Evolutionary conservation across 2,888 invertebrate species (phyloP), one percentile per base, ranked within the genome.

Genomic region (Polyploca ridens): DNA sequence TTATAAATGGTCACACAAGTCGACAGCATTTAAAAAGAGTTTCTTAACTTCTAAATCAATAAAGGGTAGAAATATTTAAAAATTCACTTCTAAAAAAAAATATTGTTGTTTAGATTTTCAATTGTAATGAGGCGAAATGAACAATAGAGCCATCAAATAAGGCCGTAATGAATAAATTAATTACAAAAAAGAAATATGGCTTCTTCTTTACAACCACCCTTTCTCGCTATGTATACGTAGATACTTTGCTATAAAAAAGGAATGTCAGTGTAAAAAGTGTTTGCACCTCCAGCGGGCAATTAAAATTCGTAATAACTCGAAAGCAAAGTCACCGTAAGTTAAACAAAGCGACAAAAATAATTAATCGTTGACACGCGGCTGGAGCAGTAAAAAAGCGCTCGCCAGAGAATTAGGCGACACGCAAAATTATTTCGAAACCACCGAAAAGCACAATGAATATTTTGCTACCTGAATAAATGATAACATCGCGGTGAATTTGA

Each of bases 401-500:
- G 72, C 73, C 62, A 66, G 72, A 69, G 76, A 77, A 73, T 76
- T 72, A 73, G 72, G 68, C 72, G 69, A 69, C 80, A 77, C 78
- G 81, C 77, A 69, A 82, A 84, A 82, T 82, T 80, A 83, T 82
- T 85, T 79, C 73, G 82, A 83, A 83, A 74, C 78, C 81, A 84
- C 85, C 85, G 79, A 88, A 90, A 89, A 90, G 86, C 85, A 88
- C 88, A 90, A 89, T 89, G 85, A 87, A 85, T 88, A 85, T 88
- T 92, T 89, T 86, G 84, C 87, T 86, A 90, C 90, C 90, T 93
- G 92, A 93, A 94, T 93, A 91, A 93, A 91, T 93, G 93, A 94
- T 93, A 94, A 86, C 89, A 92, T 93, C 90, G 93, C 90, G 92
- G 93, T 90, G 90, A 94, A 94, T 93, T 94, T 93, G 91, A 93